These are phyloP conservation scores for Drosophila birchii DNA, from an alignment of 2,888 invertebrate species.

Conservation along the genomic window DNA sequence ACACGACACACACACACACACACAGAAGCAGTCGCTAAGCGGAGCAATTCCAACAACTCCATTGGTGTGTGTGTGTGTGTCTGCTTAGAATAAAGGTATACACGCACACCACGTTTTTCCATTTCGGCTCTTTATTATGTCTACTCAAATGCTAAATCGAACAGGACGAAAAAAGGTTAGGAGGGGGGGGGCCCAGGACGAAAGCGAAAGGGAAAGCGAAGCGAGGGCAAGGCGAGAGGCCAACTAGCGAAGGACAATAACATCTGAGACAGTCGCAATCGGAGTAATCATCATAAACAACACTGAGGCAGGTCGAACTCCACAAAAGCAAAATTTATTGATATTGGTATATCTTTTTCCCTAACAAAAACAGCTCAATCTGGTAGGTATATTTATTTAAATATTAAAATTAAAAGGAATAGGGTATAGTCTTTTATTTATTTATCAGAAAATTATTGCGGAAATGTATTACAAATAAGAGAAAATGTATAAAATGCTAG, in stretches of 20 bases:
- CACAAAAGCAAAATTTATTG: conserved; percentile 5
- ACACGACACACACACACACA: conserved; percentile 11
- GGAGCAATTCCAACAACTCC: conserved; percentile 71
- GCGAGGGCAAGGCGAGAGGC: conserved; percentile 3
- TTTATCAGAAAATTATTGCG: background rate
- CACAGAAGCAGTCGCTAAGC: conserved; percentile 52
- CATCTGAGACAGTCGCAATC: conserved; percentile 2
- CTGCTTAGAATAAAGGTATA: conserved; percentile 55
- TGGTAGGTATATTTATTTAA: background rate
- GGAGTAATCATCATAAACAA: conserved; percentile 27
- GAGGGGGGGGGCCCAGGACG: background rate
- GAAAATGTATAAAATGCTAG: background rate
- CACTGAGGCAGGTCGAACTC: conserved; percentile 24
- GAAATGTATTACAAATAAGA: no score
- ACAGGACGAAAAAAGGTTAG: conserved; percentile 32
- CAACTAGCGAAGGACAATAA: conserved; percentile 30
- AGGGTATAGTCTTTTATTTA: background rate
- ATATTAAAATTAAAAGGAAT: conserved; percentile 6
- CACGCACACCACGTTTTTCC: conserved; percentile 38
- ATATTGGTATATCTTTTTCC: conserved; percentile 3
- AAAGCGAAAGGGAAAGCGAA: conserved; percentile 10
- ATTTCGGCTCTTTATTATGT: conserved; percentile 71
- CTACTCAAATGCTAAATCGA: conserved; percentile 72
- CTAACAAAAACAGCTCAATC: background rate
- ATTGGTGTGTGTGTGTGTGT: conserved; percentile 32